Evolutionary conservation across 92 coral and sea anemone species (phyloP).

Genomic region (Phymanthus crucifer): DNA sequence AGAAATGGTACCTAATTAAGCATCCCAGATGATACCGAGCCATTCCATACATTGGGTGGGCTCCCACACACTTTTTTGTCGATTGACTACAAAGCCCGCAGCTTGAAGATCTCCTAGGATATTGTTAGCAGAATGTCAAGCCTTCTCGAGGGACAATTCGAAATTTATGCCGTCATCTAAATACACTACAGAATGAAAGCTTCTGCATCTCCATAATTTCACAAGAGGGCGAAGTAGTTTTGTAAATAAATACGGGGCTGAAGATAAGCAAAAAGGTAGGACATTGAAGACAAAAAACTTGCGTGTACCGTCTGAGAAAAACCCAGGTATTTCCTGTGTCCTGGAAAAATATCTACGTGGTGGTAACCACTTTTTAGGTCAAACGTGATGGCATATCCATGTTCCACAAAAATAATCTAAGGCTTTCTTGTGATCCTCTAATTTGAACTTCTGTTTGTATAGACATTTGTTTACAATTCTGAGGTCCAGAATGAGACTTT

Average conservation of each 20-base stretch:
- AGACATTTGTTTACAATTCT: constrained; percentile 24
- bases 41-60: constrained; percentile 6
- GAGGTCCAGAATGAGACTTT: constrained; percentile 25
- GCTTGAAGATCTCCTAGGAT: constrained; percentile 26
- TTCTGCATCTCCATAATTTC: constrained; percentile 38
- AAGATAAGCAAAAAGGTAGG: constrained; percentile 35
- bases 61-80: constrained; percentile 11
- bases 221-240: constrained; percentile 21
- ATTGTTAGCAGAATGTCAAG: constrained; percentile 6
- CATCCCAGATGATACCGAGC: constrained; percentile 5
- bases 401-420: constrained; percentile 30
- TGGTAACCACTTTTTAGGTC: constrained; percentile 50
- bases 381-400: constrained; percentile 23
- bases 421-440: constrained; percentile 27
- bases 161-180: constrained; percentile 43
- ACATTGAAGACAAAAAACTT: constrained; percentile 33
- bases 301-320: constrained; percentile 20
- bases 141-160: constrained; percentile 23
- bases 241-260: constrained; percentile 39
- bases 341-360: constrained; percentile 43
- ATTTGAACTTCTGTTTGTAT: constrained; percentile 29
- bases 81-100: constrained; percentile 12
- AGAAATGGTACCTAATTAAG: neutral
- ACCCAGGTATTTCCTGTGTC: constrained; percentile 27
- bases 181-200: constrained; percentile 44